Conservation (phyloP, 2,797 vertebrate species). For the Parauchenoglanis punctatus region DNA sequence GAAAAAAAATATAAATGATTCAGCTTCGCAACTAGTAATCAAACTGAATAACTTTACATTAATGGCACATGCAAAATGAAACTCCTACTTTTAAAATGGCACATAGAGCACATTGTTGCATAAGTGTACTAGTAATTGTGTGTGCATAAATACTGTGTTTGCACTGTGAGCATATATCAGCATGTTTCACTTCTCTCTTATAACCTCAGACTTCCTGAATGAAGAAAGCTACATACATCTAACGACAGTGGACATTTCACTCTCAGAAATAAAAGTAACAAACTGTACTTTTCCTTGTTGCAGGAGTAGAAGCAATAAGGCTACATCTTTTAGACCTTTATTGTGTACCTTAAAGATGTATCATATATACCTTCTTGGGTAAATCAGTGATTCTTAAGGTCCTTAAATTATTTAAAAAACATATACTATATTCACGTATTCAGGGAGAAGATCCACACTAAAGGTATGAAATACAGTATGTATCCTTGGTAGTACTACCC, state of each 20-base stretch:
- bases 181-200: conserved; percentile 45
- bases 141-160: neutral
- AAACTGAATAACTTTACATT: neutral
- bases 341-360: neutral
- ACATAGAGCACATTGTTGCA: neutral
- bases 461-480: neutral
- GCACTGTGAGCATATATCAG: neutral
- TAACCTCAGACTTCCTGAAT: conserved; percentile 12
- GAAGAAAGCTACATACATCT: neutral
- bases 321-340: neutral
- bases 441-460: neutral
- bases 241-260: neutral
- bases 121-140: neutral
- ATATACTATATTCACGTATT: neutral
- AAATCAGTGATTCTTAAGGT: neutral
- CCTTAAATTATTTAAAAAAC: neutral
- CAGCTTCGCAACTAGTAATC: neutral
- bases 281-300: neutral
- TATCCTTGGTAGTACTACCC: neutral
- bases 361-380: neutral
- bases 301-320: neutral
- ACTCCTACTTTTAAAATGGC: neutral
- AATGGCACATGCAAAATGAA: neutral
- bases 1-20: neutral
- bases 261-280: neutral